These are phyloP conservation scores for Metridium senile DNA, from an alignment of 92 coral and sea anemone genomes.

Conservation along the genomic window DNA sequence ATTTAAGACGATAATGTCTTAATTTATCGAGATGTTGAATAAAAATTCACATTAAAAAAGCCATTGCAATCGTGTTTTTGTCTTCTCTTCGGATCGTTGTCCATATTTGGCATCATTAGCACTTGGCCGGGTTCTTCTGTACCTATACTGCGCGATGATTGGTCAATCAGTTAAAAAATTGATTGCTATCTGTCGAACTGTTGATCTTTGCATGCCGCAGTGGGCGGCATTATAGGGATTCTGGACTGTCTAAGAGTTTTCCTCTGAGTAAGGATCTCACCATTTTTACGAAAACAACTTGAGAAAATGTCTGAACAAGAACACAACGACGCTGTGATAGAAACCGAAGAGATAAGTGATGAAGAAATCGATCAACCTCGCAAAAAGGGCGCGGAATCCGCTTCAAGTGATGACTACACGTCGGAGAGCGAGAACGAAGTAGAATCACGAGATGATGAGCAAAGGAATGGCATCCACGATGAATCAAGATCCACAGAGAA, in stretches of 20 bases:
- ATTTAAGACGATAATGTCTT: constrained; percentile 1
- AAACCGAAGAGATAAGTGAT: constrained; percentile 29
- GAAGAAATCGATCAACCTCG: constrained; percentile 40
- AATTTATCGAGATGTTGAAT: not conserved
- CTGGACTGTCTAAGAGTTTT: constrained; percentile 33
- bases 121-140: constrained; percentile 33
- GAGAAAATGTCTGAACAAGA: constrained; percentile 27
- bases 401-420: constrained; percentile 36
- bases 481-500: constrained; percentile 24
- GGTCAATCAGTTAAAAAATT: constrained; percentile 54
- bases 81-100: constrained; percentile 23
- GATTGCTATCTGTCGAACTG: constrained; percentile 52
- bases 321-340: constrained; percentile 7
- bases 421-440: constrained; percentile 37
- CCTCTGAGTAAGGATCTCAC: constrained; percentile 13
- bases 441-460: constrained; percentile 35
- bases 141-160: constrained; percentile 54
- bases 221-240: constrained; percentile 39
- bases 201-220: constrained; percentile 54
- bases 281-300: not conserved
- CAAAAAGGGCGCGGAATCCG: constrained; percentile 25
- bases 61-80: constrained; percentile 29
- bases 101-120: constrained; percentile 68
- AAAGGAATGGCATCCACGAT: constrained; percentile 50
- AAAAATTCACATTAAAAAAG: not conserved